phyloP scores from a whole-genome alignment of 2,797 vertebrate species.

The Pangasius mekongensis region DNA sequence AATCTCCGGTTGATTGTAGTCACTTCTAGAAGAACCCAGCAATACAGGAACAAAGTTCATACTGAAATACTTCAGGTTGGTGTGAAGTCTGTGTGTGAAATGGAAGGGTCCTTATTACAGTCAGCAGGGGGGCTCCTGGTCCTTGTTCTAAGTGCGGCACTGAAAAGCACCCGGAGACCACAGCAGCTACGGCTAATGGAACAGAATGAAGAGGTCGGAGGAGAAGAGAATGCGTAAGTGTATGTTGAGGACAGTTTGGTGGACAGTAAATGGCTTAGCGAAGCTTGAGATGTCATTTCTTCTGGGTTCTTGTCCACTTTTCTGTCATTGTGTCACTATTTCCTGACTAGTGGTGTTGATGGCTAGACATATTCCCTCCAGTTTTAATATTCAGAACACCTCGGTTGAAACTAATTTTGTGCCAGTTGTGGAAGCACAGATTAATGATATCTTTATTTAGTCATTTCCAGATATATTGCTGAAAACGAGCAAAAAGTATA shows the following conservation, averaged over 20 bases:
- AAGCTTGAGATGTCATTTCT: slow-evolving; percentile 18
- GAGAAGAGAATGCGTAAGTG: slow-evolving; percentile 29
- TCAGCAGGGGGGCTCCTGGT: slow-evolving; percentile 71
- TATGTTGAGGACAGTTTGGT: slow-evolving; percentile 32
- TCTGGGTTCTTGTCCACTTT: slow-evolving; percentile 3
- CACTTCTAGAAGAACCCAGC: not conserved
- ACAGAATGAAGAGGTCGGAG: slow-evolving; percentile 28
- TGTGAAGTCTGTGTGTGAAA: not conserved
- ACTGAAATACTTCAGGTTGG: not conserved
- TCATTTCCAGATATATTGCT: not conserved
- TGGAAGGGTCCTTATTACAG: slow-evolving; percentile 76
- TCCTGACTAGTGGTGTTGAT: not conserved
- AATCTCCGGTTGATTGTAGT: not conserved
- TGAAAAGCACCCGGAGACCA: slow-evolving; percentile 61
- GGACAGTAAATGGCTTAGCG: slow-evolving; percentile 47
- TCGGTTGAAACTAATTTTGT: not conserved
- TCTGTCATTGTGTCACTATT: not conserved
- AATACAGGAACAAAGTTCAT: not conserved
- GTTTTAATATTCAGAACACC: not conserved
- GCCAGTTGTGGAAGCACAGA: not conserved
- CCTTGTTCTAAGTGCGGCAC: slow-evolving; percentile 54
- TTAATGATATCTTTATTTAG: not conserved
- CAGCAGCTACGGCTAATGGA: slow-evolving; percentile 50
- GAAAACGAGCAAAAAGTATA: not conserved
- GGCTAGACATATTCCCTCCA: not conserved